Percentiles rank a stretch among this genome's conserved stretches.
These are phyloP conservation scores for Sisyra nigra DNA, from an alignment of 2,888 invertebrate genomes.

Conservation along the genomic window DNA sequence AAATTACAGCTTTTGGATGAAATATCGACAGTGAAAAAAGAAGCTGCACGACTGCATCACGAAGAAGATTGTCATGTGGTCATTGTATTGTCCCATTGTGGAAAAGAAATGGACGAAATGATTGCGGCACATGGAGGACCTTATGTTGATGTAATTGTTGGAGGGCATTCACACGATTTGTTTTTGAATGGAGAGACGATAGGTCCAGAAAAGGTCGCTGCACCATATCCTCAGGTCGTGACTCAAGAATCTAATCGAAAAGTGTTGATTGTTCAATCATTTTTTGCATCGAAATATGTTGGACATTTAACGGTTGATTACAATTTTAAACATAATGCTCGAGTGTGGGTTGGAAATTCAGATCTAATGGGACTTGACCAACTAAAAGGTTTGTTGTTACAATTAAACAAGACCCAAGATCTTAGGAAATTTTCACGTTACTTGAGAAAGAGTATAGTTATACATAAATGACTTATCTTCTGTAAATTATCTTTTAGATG, in stretches of 20 bases:
- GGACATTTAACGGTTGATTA: conserved; percentile 60
- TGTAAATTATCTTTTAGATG: conserved; percentile 30
- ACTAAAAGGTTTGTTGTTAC: conserved; percentile 37
- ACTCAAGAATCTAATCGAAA: conserved; percentile 33
- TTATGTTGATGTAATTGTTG: conserved; percentile 67
- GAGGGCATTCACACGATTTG: conserved; percentile 69
- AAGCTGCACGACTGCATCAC: conserved; percentile 41
- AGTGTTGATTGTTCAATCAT: conserved; percentile 55
- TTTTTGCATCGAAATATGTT: conserved; percentile 57
- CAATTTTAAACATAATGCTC: conserved; percentile 46
- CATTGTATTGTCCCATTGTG: conserved; percentile 70
- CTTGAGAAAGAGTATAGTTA: no score
- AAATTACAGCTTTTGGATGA: conserved; percentile 53
- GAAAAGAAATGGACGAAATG: conserved; percentile 46
- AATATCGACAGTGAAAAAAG: conserved; percentile 43
- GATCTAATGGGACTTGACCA: conserved; percentile 45
- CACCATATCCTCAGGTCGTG: conserved; percentile 56
- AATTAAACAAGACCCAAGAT: not conserved
- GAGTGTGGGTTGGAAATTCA: conserved; percentile 53
- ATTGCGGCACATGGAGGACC: conserved; percentile 48
- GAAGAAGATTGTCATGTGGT: conserved; percentile 55
- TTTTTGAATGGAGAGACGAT: conserved; percentile 40
- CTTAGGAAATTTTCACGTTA: conserved; percentile 9
- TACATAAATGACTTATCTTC: no score
- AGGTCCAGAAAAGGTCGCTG: conserved; percentile 36